Evolutionary conservation across 2,888 invertebrate genomes (phyloP), one percentile per base, ranked within the genome.

Genomic region (Drosophila macrospina): DNA sequence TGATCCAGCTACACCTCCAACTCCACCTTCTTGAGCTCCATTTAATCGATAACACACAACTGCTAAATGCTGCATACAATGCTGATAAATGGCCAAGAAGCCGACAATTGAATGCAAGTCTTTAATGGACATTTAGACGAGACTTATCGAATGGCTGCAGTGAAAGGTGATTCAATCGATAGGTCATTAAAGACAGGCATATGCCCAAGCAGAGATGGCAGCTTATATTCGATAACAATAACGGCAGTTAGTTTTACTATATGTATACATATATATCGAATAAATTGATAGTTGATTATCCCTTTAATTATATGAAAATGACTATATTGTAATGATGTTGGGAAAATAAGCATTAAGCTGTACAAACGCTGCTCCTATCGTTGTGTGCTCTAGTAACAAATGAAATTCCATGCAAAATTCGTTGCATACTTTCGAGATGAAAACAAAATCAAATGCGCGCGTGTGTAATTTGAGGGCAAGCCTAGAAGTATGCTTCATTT

Each of bases 41-140:
- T 34, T 56, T 56, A 73, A 73, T 73, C 73, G 75, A 73, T 73
- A 74, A 13, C 39, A 36, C 57, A 69, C 52, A 50, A 67, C 30
- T 37, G 48, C 57, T 42, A 26, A 45, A 45, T 59, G 30, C 60
- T 20, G 47, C 56, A 50, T 24, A 47, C 52, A 54, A 34, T 55
- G 48, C 42, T 36, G 52, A 54, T 54, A 54, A 54, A 54, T 54
- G 41, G 32, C 52, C 30, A 20, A 24, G 39, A 47, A 32, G 56
- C 61, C 54, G 55, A 45, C 66, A 61, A 72, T 72, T 72, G 51
- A 73, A 72, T 50, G 48, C 36, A 26, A 30, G 45, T 32, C 37
- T 52, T 65, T 7, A 51, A 37, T 34, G 8, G 26, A 15, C 28
- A 20, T 11, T 26, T 51, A 26, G 7, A 4, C 15, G 20, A 13